Conservation (phyloP, 1,140 invertebrate genomes). For the Yoshiicerus persimilis region DNA sequence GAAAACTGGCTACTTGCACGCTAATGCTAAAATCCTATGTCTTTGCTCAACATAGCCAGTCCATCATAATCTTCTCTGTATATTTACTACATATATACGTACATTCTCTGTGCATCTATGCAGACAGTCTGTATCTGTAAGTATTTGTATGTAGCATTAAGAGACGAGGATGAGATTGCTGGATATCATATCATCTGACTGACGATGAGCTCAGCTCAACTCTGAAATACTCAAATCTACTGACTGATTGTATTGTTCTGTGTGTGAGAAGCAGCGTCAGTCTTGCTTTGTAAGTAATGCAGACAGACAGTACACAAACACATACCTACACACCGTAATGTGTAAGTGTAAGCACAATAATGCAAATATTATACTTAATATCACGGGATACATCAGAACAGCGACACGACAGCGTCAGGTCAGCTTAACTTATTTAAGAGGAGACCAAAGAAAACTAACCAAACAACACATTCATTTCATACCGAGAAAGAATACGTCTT, state of each 20-base stretch:
- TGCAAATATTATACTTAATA: neutral
- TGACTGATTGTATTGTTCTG: neutral
- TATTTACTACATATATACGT: no score
- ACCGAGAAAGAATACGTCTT: neutral
- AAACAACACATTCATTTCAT: neutral
- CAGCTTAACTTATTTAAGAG: neutral
- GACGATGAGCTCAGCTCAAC: neutral
- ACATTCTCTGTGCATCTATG: neutral
- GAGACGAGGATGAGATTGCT: neutral
- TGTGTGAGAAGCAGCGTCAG: neutral
- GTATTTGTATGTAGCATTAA: neutral
- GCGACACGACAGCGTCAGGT: neutral
- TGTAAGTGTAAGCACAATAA: neutral
- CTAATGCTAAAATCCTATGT: neutral
- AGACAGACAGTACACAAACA: neutral
- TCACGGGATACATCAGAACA: neutral
- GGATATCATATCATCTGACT: neutral
- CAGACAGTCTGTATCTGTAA: neutral
- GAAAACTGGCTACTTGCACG: constrained; percentile 14
- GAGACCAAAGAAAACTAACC: neutral
- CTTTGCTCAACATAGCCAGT: neutral
- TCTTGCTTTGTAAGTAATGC: neutral
- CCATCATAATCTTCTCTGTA: neutral
- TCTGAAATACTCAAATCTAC: neutral
- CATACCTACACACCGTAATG: neutral